Evolutionary conservation across 1,140 invertebrate genomes (phyloP).

Genomic region (Zaprionus ornatus): DNA sequence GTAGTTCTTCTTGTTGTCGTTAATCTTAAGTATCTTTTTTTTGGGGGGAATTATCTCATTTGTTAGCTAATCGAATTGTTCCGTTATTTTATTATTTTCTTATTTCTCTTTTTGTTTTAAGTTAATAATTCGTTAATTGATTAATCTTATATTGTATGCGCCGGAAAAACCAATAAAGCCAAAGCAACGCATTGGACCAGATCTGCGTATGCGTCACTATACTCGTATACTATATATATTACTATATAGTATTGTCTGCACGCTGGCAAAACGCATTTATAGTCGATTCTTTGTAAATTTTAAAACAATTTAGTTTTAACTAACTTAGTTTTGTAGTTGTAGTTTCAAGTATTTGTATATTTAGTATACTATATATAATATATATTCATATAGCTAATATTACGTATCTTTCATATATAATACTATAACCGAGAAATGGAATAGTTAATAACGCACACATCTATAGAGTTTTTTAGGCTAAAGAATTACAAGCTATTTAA

Average conservation of each 20-base stretch:
- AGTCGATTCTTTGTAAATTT: slow-evolving; percentile 55
- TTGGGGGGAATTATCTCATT: slow-evolving; percentile 12
- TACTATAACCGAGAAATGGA: slow-evolving; percentile 33
- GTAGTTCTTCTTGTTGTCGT: slow-evolving; percentile 28
- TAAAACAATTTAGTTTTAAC: slow-evolving; percentile 63
- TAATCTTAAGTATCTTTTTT: neutral
- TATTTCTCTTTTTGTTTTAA: slow-evolving; percentile 7
- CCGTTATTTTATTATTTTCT: slow-evolving; percentile 20
- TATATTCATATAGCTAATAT: slow-evolving; percentile 57
- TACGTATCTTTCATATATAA: slow-evolving; percentile 30
- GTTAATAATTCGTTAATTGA: slow-evolving; percentile 22
- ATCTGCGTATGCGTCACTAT: slow-evolving; percentile 34
- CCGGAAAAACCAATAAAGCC: slow-evolving; percentile 64
- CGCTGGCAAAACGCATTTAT: neutral
- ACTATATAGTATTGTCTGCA: slow-evolving; percentile 13
- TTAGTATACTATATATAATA: neutral
- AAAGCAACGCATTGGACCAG: slow-evolving; percentile 74
- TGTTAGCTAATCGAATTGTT: slow-evolving; percentile 46
- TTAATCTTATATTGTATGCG: slow-evolving; percentile 44
- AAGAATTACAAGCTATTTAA: slow-evolving; percentile 75
- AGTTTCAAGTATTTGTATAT: slow-evolving; percentile 21
- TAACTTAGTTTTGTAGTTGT: slow-evolving; percentile 27
- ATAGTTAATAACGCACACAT: slow-evolving; percentile 52
- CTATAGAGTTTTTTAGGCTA: slow-evolving; percentile 48
- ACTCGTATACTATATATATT: slow-evolving; percentile 38